These are phyloP conservation scores for Pristis pectinata DNA, from an alignment of 2,797 vertebrate species.

Conservation along the genomic window DNA sequence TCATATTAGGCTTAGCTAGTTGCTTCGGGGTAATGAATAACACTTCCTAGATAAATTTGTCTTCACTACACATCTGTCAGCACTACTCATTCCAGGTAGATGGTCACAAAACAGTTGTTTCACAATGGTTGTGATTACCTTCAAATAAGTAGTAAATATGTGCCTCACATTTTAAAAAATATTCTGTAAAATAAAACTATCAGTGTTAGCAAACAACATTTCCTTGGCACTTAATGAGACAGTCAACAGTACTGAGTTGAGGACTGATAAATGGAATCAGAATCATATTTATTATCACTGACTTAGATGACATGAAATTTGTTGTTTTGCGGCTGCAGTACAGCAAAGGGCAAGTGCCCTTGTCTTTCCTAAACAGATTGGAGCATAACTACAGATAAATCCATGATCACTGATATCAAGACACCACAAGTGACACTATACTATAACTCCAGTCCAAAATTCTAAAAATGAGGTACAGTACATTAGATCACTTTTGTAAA, in stretches of 20 bases:
- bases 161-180: no score
- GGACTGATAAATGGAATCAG: background rate
- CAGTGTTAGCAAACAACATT: background rate
- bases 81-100: background rate
- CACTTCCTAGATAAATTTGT: conserved; percentile 42
- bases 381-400: background rate
- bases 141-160: background rate
- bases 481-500: background rate
- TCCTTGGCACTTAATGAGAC: background rate
- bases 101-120: background rate
- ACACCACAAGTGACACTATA: background rate
- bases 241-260: background rate
- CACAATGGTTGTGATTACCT: background rate
- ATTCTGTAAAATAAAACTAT: background rate
- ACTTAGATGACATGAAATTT: no score
- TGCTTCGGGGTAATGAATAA: conserved; percentile 43
- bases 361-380: background rate
- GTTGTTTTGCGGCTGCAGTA: no score
- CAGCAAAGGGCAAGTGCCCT: background rate
- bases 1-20: conserved; percentile 41
- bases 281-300: no score
- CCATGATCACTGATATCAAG: background rate
- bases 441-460: background rate
- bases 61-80: conserved; percentile 42
- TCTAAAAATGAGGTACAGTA: background rate